A percentile compares a stretch with the other conserved stretches of the same genome.
These are phyloP conservation scores for Autographa pulchrina DNA, from an alignment of 2,888 invertebrate genomes.

Conservation along the genomic window DNA sequence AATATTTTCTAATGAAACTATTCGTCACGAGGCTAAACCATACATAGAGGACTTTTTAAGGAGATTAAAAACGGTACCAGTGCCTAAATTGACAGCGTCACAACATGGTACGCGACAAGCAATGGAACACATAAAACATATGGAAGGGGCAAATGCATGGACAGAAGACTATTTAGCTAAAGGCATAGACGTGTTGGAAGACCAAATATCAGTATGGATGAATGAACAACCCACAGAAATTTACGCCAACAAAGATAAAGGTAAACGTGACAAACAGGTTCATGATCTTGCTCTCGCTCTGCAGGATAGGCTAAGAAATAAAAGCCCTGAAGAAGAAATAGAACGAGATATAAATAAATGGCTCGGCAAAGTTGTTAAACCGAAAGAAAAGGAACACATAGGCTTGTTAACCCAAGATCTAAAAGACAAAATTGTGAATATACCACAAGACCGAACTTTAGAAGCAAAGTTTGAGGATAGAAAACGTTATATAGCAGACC, in stretches of 20 bases:
- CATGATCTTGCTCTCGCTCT: constrained; percentile 67
- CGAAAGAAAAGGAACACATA: constrained; percentile 60
- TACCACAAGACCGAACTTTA: constrained; percentile 67
- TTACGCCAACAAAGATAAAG: constrained; percentile 56
- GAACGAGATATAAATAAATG: constrained; percentile 63
- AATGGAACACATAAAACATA: constrained; percentile 59
- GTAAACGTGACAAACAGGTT: constrained; percentile 55
- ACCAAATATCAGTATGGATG: constrained; percentile 75
- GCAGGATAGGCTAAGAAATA: constrained; percentile 59
- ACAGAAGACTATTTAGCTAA: constrained; percentile 57
- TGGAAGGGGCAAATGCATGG: constrained; percentile 45
- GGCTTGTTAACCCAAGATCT: constrained; percentile 61
- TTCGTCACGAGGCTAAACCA: constrained; percentile 56
- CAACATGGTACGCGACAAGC: constrained; percentile 68
- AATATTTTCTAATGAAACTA: constrained; percentile 59
- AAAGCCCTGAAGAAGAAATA: constrained; percentile 59
- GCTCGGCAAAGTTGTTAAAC: constrained; percentile 63
- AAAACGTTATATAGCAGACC: constrained; percentile 42
- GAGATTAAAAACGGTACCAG: constrained; percentile 57
- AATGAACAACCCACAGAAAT: constrained; percentile 70
- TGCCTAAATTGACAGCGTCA: constrained; percentile 63
- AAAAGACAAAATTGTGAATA: constrained; percentile 61
- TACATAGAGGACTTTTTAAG: constrained; percentile 59
- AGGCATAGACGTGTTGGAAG: constrained; percentile 68
- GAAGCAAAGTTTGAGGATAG: constrained; percentile 44